Evolutionary conservation across 2,888 invertebrate species (phyloP), one percentile per base, ranked within the genome.

Genomic region (Trachelus iudaicus): DNA sequence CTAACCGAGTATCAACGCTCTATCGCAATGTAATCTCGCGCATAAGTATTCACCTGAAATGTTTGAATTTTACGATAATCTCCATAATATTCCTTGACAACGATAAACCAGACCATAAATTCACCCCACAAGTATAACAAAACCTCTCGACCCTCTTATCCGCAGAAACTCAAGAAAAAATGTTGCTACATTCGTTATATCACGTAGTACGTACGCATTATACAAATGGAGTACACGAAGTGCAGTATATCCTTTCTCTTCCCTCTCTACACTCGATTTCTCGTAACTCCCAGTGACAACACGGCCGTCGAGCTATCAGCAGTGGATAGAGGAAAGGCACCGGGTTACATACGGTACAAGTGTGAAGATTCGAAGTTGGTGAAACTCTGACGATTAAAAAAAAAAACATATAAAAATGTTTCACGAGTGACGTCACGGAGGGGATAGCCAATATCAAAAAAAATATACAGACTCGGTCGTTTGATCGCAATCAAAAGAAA

Each of bases 181-280:
- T 23, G 9, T 56, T 56, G 56, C 56, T 56, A 56, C 56, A 56
- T 56, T 56, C 56, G 56, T 56, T 56, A 56, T 56, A 56, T 56
- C 56, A 56, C 56, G 56, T 56, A 56, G 56, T 56, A 56, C 56
- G 56, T 56, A 56, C 56, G 31, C 34, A 74, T 33, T 34, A 75
- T 75, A 75, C 75, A 75, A 73, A 73, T 69, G 33, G 68, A 33
- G 81, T 56, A 78, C 78, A 77, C 73, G 69, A 77, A 56, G 69
- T 75, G 73, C 71, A 78, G 78, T 73, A 75, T 78, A 78, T 80
- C 79, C 76, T 75, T 81, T 81, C 79, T 79, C 79, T 79, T 81
- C 79, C 80, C 81, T 78, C 77, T 76, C 71, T 77, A 76, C 78
- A 69, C 33, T 75, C 80, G 79, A 80, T 80, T 80, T 77, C 76